Conservation (phyloP, 2,888 invertebrate genomes). For the Xestia rhomboidea region DNA sequence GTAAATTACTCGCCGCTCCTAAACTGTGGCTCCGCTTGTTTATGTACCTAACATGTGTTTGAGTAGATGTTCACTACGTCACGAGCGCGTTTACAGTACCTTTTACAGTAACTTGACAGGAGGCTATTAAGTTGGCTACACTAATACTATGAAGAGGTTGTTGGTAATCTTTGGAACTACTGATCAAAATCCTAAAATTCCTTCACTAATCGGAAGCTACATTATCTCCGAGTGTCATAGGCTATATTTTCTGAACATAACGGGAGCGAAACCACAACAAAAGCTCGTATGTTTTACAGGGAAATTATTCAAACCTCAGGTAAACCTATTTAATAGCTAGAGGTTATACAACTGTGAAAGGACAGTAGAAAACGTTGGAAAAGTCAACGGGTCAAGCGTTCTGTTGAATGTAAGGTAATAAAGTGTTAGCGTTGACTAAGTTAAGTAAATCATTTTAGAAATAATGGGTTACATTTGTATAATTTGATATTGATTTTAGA, state of each 20-base stretch:
- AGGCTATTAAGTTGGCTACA: background rate
- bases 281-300: background rate
- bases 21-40: conserved; percentile 39
- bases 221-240: background rate
- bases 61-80: conserved; percentile 26
- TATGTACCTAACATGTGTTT: conserved; percentile 40
- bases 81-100: background rate
- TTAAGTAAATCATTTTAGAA: too few relatives aligned
- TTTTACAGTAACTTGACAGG: background rate
- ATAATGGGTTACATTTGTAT: too few relatives aligned
- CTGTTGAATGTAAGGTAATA: background rate
- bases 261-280: background rate
- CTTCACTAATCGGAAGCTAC: background rate
- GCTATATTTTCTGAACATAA: background rate
- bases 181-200: background rate
- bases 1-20: conserved; percentile 46
- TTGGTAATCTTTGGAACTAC: background rate
- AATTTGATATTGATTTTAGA: too few relatives aligned
- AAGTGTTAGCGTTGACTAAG: too few relatives aligned
- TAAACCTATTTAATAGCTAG: background rate
- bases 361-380: too few relatives aligned
- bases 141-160: background rate
- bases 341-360: background rate
- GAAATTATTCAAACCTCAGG: background rate
- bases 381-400: background rate